phyloP scores from a whole-genome alignment of 1,140 invertebrate species.

The Euwallacea fornicatus region DNA sequence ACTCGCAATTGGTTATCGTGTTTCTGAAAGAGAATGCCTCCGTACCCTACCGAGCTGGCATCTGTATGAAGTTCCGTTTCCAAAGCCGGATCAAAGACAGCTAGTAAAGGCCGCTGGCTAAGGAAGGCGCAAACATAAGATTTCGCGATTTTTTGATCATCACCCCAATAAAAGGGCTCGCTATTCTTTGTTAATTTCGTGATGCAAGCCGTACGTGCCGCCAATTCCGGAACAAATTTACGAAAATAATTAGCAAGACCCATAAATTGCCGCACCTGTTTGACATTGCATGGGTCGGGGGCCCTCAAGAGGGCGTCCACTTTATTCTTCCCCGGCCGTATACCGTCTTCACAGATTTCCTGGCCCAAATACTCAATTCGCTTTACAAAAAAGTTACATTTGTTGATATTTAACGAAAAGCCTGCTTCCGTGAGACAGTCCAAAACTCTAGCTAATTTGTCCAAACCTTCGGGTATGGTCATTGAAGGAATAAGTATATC shows the following conservation, averaged over 20 bases:
- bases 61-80: conserved; percentile 50
- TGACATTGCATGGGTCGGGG: conserved; percentile 40
- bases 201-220: conserved; percentile 46
- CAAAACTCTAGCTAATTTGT: background rate
- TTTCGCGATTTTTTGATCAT: conserved; percentile 44
- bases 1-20: conserved; percentile 22
- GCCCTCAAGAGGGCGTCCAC: conserved; percentile 42
- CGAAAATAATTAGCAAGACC: conserved; percentile 46
- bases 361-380: conserved; percentile 46
- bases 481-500: conserved; percentile 14
- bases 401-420: conserved; percentile 38
- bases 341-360: conserved; percentile 33
- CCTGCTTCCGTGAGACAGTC: conserved; percentile 16
- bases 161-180: conserved; percentile 37
- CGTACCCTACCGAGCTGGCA: conserved; percentile 46
- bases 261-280: conserved; percentile 48
- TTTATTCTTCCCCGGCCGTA: conserved; percentile 43
- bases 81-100: conserved; percentile 44
- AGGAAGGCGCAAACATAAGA: conserved; percentile 33
- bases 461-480: background rate
- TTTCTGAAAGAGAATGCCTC: conserved; percentile 49
- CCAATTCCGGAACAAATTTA: conserved; percentile 46
- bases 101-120: conserved; percentile 43
- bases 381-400: conserved; percentile 46
- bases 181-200: conserved; percentile 47